Conservation (phyloP, 2,888 invertebrate genomes). For the Platynereis dumerilii region DNA sequence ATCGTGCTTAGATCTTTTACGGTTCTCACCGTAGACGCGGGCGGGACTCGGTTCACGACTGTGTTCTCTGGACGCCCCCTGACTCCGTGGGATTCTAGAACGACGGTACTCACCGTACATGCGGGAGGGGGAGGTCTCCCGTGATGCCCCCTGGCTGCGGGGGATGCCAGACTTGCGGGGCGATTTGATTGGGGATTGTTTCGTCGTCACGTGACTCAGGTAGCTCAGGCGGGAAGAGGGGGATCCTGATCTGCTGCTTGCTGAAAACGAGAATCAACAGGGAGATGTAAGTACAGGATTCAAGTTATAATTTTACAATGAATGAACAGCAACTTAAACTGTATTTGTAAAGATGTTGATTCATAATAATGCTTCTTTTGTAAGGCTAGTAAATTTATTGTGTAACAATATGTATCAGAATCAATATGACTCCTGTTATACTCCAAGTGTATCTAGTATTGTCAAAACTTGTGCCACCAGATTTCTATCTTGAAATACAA, state of each 20-base stretch:
- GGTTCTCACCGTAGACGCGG: constrained; percentile 33
- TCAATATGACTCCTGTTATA: no score
- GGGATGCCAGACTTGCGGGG: constrained; percentile 49
- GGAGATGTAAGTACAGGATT: no score
- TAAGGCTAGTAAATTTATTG: background rate
- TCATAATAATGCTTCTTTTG: background rate
- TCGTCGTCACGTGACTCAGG: constrained; percentile 67
- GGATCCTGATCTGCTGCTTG: constrained; percentile 91
- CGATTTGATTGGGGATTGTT: background rate
- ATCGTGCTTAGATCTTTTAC: no score
- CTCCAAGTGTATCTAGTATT: no score
- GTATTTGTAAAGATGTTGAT: constrained; percentile 1
- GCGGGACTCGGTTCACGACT: constrained; percentile 62
- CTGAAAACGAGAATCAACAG: constrained; percentile 67
- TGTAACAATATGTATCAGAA: no score
- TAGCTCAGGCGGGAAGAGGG: constrained; percentile 86
- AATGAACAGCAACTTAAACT: background rate
- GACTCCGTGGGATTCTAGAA: constrained; percentile 60
- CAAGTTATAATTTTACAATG: no score
- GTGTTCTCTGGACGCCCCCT: constrained; percentile 51
- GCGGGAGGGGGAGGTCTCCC: constrained; percentile 63
- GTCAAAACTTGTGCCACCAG: no score
- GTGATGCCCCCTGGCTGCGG: constrained; percentile 63
- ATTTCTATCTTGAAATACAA: no score
- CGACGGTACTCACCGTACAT: constrained; percentile 27